Evolutionary conservation across 2,113 vertebrate genomes (phyloP).

Genomic region (Hylia prasina): DNA sequence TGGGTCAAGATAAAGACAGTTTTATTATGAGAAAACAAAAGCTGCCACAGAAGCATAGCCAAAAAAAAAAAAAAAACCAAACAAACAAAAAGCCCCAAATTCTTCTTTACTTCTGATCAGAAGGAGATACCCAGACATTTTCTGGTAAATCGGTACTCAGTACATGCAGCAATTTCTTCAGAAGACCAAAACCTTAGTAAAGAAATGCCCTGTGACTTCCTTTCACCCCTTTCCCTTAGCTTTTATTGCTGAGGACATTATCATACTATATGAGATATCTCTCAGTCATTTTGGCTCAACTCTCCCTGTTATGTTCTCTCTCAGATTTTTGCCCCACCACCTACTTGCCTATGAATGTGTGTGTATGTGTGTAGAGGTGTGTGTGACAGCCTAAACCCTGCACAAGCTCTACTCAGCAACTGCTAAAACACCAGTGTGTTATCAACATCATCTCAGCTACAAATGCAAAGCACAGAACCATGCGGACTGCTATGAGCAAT

Average conservation of each 20-base stretch:
- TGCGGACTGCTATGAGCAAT: background rate
- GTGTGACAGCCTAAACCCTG: background rate
- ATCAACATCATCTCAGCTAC: background rate
- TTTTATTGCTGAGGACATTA: background rate
- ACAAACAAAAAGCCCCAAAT: too few species aligned
- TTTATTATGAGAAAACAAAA: background rate
- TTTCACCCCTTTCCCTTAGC: background rate
- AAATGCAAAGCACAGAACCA: background rate
- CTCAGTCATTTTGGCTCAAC: background rate
- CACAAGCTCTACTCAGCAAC: background rate
- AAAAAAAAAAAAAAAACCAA: too few species aligned
- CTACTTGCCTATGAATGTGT: background rate
- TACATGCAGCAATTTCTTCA: background rate
- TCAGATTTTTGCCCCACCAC: background rate
- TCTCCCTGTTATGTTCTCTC: background rate
- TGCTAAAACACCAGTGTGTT: background rate
- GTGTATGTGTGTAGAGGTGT: background rate
- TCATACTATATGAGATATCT: background rate
- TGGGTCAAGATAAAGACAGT: background rate
- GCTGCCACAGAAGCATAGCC: background rate
- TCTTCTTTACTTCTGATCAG: background rate
- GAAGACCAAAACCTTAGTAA: background rate
- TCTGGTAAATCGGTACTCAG: background rate
- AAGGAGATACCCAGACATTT: background rate
- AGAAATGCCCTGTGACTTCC: fast-evolving